Conservation (phyloP, 2,797 vertebrate species). For the Neoniphon sammara region DNA sequence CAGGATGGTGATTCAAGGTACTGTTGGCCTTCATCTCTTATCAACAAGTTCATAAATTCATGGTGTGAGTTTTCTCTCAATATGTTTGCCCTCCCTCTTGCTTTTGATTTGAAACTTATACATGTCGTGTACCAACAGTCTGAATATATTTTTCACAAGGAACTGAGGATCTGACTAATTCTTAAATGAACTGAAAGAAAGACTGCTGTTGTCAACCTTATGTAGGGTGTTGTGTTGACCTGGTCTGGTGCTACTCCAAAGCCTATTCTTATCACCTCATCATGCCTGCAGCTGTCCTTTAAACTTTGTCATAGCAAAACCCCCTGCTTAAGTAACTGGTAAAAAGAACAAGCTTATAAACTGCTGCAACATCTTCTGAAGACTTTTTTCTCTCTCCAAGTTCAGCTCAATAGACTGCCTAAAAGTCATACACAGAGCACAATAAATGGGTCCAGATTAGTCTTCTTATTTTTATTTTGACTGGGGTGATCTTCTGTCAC, state of each 20-base stretch:
- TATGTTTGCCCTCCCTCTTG: neutral
- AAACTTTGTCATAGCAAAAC: slow-evolving; percentile 1
- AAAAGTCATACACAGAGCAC: too few relatives aligned
- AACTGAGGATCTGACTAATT: neutral
- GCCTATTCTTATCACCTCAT: neutral
- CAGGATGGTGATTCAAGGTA: slow-evolving; percentile 97
- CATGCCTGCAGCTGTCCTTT: slow-evolving; percentile 8
- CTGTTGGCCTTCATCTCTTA: slow-evolving; percentile 13
- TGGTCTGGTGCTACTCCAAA: neutral
- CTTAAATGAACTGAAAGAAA: neutral
- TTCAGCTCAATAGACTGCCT: too few relatives aligned
- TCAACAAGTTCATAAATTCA: neutral
- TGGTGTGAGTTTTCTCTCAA: too few relatives aligned
- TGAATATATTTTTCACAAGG: neutral
- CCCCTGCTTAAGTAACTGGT: neutral
- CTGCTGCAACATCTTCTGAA: too few relatives aligned
- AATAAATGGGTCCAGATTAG: too few relatives aligned
- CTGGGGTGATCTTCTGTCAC: too few relatives aligned
- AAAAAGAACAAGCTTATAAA: neutral
- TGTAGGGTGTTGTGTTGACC: neutral
- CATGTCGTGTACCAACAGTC: too few relatives aligned
- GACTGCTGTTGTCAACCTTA: too few relatives aligned
- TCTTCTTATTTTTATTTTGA: too few relatives aligned
- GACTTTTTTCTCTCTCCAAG: too few relatives aligned
- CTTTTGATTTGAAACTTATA: neutral